These are phyloP conservation scores for Minunthozetes semirufus DNA, from an alignment of 2,888 invertebrate species.

Conservation along the genomic window DNA sequence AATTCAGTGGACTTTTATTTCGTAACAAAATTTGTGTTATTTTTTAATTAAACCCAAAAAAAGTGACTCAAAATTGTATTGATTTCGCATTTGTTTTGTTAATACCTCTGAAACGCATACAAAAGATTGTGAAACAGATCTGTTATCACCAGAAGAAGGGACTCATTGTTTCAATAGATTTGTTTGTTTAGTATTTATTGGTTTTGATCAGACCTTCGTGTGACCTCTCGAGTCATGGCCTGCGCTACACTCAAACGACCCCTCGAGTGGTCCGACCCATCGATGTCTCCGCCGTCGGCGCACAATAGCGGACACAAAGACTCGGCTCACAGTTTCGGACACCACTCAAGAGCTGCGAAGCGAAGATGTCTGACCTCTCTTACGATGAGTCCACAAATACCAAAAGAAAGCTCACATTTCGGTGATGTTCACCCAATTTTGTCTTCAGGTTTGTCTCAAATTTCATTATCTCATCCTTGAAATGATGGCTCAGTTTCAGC, in stretches of 20 bases:
- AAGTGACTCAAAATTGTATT: too few relatives aligned
- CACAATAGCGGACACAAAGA: conserved; percentile 17
- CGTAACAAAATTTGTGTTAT: too few relatives aligned
- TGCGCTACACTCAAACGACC: conserved; percentile 94
- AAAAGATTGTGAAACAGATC: too few relatives aligned
- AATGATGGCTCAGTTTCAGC: too few relatives aligned
- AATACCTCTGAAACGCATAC: too few relatives aligned
- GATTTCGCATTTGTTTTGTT: too few relatives aligned
- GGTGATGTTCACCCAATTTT: conserved; percentile 75
- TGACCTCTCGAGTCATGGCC: conserved; percentile 61
- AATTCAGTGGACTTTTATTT: too few relatives aligned
- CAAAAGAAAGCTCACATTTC: conserved; percentile 63
- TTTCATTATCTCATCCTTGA: neutral
- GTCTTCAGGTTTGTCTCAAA: conserved; percentile 65
- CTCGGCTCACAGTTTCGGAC: conserved; percentile 7
- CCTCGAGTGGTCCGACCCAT: conserved; percentile 80
- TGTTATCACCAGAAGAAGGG: too few relatives aligned
- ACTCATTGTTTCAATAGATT: neutral
- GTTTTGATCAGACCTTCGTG: neutral
- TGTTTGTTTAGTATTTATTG: neutral
- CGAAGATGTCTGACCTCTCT: conserved; percentile 27
- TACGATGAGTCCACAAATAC: conserved; percentile 2
- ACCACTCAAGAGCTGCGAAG: conserved; percentile 30
- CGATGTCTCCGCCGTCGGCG: conserved; percentile 45
- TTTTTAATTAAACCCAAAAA: too few relatives aligned